Base-by-base conservation (phyloP, 2,888 invertebrate genomes). In the Meloe dianella region DNA sequence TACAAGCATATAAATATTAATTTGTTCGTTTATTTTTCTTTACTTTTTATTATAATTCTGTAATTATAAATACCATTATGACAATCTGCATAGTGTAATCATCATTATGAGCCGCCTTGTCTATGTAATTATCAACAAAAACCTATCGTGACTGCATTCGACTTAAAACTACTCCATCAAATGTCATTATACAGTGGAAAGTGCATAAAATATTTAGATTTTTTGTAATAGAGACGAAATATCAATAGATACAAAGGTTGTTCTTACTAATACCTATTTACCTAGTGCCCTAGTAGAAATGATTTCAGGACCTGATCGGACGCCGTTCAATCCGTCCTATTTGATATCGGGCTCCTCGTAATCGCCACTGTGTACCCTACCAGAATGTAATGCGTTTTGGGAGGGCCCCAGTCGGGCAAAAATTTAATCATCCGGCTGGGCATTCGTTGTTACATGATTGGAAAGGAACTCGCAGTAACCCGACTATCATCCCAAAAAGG, bases 141-240 rank as follows among this genome's bases (percentile, higher is more conserved):
- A 81, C 79, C 78, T 81, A 80, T 80, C 81, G 81, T 81, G 81
- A 81, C 81, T 80, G 80, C 79, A 79, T 80, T 80, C 80, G 78
- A 80, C 79, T 79, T 78, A 74, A 74, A 77, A 71, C 73, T 66
- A 67, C 69, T 71, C 68, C 69, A 68, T 68, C 68, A 67, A 73
- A 75, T 72, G 65, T 73, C 74, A 73, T 74, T 74, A 72, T 32
- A 57, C 27, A 35, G 32, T 57, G 60, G 69, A 54, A 64, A 64
- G 64, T 51, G 24, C 35, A 57, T 65, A 57, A 59, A 59, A 61
- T 57, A 61, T 68, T 66, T 57, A 65, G 63, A 68, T 60, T 65
- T 68, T 68, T 63, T 47, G 3, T 64, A 68, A 57, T 59, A 51
- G 30, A 63, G 60, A 68, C 20, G 20, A 17, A 47, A 47, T 8